Conservation (phyloP, 2,888 invertebrate species). For the Coenonympha glycerion region DNA sequence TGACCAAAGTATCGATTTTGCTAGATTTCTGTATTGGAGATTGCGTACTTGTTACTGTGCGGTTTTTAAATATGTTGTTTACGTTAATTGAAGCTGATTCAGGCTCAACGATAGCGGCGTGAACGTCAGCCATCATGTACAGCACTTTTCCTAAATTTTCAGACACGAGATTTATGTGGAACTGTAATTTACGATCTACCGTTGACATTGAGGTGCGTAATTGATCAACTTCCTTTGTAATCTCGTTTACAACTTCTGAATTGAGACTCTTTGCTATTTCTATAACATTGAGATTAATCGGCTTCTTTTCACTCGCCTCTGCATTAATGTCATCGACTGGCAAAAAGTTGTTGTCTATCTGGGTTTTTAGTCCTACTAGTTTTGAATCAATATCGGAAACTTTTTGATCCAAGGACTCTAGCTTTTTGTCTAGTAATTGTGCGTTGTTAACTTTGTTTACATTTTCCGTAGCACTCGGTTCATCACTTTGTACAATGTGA, state of each 20-base stretch:
- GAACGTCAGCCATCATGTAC: conserved; percentile 86
- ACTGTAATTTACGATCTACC: conserved; percentile 88
- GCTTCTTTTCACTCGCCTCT: conserved; percentile 91
- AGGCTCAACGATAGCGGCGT: conserved; percentile 88
- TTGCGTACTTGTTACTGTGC: conserved; percentile 77
- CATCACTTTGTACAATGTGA: conserved; percentile 59
- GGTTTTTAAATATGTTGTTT: conserved; percentile 68
- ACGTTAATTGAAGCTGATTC: conserved; percentile 73
- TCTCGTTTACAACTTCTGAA: conserved; percentile 85
- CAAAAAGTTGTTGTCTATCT: conserved; percentile 87
- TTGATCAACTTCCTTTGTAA: conserved; percentile 87
- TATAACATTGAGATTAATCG: conserved; percentile 87
- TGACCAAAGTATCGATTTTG: conserved; percentile 87
- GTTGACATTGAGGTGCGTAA: conserved; percentile 85
- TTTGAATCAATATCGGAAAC: conserved; percentile 89
- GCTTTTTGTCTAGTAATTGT: conserved; percentile 77
- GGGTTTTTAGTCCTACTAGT: conserved; percentile 85
- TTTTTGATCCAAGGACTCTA: conserved; percentile 86
- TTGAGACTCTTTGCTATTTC: conserved; percentile 90
- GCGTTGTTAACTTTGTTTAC: conserved; percentile 50
- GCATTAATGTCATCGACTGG: conserved; percentile 89
- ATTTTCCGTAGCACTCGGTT: conserved; percentile 52
- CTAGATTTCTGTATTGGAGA: conserved; percentile 78
- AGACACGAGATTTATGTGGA: conserved; percentile 88
- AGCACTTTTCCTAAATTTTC: conserved; percentile 87